Evolutionary conservation across 2,797 vertebrate species (phyloP), one percentile per base, ranked within the genome.

Genomic region (Sorex maritimensis): DNA sequence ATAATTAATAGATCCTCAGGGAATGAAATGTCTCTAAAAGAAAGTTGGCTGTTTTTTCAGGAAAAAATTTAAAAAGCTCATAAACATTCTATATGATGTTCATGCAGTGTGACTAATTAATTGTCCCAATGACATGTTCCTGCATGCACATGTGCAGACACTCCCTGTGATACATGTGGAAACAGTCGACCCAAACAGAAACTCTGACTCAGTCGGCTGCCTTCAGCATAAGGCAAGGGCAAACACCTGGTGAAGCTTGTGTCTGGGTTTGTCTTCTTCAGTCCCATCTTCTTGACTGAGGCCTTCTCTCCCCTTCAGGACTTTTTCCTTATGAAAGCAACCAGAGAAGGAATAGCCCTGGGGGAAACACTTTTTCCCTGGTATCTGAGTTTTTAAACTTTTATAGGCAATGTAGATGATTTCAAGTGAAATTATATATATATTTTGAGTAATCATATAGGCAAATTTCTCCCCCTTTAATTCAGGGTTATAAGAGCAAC

Each of bases 11-110:
- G 46, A 63, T 81, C 49, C 23, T 82, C 69, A 44, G 30, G 7
- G 67, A 90, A 61, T 46, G 7, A 86, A 94, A 80, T 86, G 12
- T 26, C 24, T 95, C 94, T 81, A 73, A 63, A 82, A 85, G 23
- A 30, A 95, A 69, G 41, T 61, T 68, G 44, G 68, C 55, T 65
- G 8, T 78, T 55, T 55, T 73, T 86, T 77, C 12, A 83, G 67
- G 80, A 69, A 84, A 73, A 41, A 73, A 46, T 26, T 46, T 6
- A 44, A 74, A 73, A 73, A 74, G 21, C 41, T 55, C 46, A 38
- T 55, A 49, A 75, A 80, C 52, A 63, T 75, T 12, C 80, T 38
- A 19, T 2, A 72, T 72, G 38, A 92, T 19, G 3, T 82, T 41
- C 21, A 46, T 61, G 79, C n/a, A 88, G 44, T 23, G 23, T 67